Base-by-base conservation (phyloP, 2,113 vertebrate genomes). In the Synchiropus splendidus region DNA sequence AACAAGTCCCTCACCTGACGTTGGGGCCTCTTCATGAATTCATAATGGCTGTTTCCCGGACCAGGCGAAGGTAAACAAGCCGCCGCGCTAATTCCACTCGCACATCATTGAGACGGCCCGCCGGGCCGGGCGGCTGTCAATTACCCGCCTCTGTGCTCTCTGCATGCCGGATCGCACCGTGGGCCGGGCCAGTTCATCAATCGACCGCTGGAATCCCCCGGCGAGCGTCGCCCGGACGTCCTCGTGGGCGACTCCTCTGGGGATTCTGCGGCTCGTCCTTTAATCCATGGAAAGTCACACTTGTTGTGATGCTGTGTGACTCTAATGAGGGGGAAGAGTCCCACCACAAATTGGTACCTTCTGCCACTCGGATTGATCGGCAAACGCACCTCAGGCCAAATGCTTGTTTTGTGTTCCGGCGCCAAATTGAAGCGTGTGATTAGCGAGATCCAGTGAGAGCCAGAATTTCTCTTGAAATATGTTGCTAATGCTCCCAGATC, bases 131-230 rank as follows among this genome's bases (percentile, higher is more conserved):
- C 41, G 58, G 59, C 65, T 80, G 75, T 80, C 74, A 69, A 64
- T 74, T 70, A 61, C 15, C 48, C 16, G 18, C 15, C 49, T 63
- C 17, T 37, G 31, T 48, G 4, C 39, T 51, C 50, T 57, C 36
- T 58, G 76, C 52, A 65, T 71, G 45, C 42, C 12, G 31, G 54
- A 39, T 58, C 39, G 58, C 42, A 43, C 45, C 36, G 41, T 14
- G 60, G 69, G 59, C 46, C 2, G 6, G 18, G 44, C 18, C 33
- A 74, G 67, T 80, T 78, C 67, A 84, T 84, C 74, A 83, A 78
- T 74, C 67, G 72, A 81, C 77, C 67, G 13, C 39, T 14, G 39
- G 64, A 37, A 63, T 73, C n/a, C n/a, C n/a, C n/a, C n/a, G n/a
- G n/a, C n/a, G n/a, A n/a, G n/a, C n/a, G n/a, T n/a, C n/a, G n/a